A percentile compares a stretch with the other conserved stretches of the same genome.
phyloP scores from a whole-genome alignment of 92 coral and sea anemone genomes.

The Porites rus region DNA sequence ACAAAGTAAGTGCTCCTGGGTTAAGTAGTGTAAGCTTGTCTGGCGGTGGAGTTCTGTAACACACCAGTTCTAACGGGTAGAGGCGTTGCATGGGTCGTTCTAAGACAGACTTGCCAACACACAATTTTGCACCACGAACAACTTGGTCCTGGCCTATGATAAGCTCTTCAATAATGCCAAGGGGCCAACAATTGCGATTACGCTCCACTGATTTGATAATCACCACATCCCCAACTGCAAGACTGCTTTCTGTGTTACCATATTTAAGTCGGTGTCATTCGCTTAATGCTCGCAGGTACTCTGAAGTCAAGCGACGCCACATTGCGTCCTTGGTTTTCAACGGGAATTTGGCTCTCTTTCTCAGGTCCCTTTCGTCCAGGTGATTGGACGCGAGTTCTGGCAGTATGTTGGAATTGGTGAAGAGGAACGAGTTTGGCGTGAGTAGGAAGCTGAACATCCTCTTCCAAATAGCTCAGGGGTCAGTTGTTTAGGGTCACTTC shows the following conservation, averaged over 20 bases:
- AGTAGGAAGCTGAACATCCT: slow-evolving; percentile 15
- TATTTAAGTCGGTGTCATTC: slow-evolving; percentile 48
- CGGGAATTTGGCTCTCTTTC: slow-evolving; percentile 33
- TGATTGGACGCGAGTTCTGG: slow-evolving; percentile 22
- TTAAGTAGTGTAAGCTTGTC: no score
- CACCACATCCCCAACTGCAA: slow-evolving; percentile 28
- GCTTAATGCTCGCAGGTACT: slow-evolving; percentile 43
- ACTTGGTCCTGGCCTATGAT: slow-evolving; percentile 13
- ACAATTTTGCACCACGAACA: background rate
- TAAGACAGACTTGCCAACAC: background rate
- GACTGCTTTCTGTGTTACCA: background rate
- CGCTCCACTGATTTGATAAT: slow-evolving; percentile 22
- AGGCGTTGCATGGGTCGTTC: background rate
- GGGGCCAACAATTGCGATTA: slow-evolving; percentile 9
- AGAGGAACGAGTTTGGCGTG: background rate
- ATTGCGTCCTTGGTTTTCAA: slow-evolving; percentile 37
- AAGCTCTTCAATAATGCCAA: slow-evolving; percentile 11
- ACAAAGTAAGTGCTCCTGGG: no score
- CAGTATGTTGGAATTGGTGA: slow-evolving; percentile 31
- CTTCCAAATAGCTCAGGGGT: slow-evolving; percentile 28
- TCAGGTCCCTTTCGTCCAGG: background rate
- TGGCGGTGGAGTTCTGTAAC: background rate
- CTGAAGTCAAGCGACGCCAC: slow-evolving; percentile 47
- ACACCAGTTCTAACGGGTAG: background rate
- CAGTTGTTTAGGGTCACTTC: slow-evolving; percentile 47